Conservation (phyloP, 2,797 vertebrate genomes). For the Geotrypetes seraphini region DNA sequence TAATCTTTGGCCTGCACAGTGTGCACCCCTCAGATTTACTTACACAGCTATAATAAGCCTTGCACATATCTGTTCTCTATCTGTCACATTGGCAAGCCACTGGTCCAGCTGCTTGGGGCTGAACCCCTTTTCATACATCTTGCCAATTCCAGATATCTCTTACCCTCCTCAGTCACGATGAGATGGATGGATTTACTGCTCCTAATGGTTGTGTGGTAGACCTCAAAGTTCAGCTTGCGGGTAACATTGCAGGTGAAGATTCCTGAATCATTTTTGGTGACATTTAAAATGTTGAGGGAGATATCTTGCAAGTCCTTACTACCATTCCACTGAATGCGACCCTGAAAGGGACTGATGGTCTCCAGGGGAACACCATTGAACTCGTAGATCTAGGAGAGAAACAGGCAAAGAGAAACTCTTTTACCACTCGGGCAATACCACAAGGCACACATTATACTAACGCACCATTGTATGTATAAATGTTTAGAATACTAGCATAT, state of each 20-base stretch:
- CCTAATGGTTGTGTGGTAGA: conserved; percentile 52
- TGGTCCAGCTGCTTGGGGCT: too few species aligned
- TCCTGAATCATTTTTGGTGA: conserved; percentile 72
- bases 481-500: neutral
- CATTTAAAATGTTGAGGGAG: conserved; percentile 73
- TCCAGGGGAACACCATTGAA: conserved; percentile 39
- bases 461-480: too few species aligned
- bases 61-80: too few species aligned
- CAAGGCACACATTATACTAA: too few species aligned
- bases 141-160: too few species aligned
- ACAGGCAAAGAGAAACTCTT: too few species aligned
- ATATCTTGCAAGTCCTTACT: conserved; percentile 88
- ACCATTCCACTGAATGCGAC: conserved; percentile 75
- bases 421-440: neutral
- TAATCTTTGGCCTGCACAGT: too few species aligned
- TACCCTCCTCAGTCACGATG: conserved; percentile 72
- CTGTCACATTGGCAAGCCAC: too few species aligned
- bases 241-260: conserved; percentile 69
- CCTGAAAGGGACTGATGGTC: conserved; percentile 56
- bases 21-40: too few species aligned
- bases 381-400: conserved; percentile 51
- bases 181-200: conserved; percentile 58
- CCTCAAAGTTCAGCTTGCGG: conserved; percentile 72
- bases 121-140: too few species aligned
- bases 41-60: too few species aligned